These are phyloP conservation scores for Rostratula benghalensis DNA, from an alignment of 2,113 vertebrate species.

Conservation along the genomic window DNA sequence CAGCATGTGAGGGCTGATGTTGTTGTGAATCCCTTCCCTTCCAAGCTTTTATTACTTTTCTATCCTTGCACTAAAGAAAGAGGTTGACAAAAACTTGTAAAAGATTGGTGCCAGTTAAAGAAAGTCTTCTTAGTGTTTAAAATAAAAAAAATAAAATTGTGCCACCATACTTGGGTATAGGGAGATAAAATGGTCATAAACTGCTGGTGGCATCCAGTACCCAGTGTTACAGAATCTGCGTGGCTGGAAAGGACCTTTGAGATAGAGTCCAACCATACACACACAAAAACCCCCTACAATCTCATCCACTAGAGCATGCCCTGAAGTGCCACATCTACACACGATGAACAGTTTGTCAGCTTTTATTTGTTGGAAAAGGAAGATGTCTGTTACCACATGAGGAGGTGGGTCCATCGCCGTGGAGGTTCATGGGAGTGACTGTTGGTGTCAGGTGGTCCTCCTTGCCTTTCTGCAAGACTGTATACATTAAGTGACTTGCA, in stretches of 20 bases:
- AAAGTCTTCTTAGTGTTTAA: accelerated
- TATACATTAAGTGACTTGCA: neutral
- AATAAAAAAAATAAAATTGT: neutral
- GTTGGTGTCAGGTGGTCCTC: neutral
- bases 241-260: no score
- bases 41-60: neutral
- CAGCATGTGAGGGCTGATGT: neutral
- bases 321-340: no score
- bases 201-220: neutral
- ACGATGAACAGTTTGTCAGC: neutral
- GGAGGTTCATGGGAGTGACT: neutral
- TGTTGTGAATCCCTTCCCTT: neutral
- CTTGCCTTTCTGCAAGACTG: neutral
- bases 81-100: neutral
- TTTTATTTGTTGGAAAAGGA: neutral
- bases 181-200: neutral
- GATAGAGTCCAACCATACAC: no score
- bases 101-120: neutral
- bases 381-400: neutral
- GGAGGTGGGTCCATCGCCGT: neutral
- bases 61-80: neutral
- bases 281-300: no score
- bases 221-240: neutral
- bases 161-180: neutral
- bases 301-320: no score